These are phyloP conservation scores for Clupea harengus DNA, from an alignment of 2,113 vertebrate genomes.

Conservation along the genomic window DNA sequence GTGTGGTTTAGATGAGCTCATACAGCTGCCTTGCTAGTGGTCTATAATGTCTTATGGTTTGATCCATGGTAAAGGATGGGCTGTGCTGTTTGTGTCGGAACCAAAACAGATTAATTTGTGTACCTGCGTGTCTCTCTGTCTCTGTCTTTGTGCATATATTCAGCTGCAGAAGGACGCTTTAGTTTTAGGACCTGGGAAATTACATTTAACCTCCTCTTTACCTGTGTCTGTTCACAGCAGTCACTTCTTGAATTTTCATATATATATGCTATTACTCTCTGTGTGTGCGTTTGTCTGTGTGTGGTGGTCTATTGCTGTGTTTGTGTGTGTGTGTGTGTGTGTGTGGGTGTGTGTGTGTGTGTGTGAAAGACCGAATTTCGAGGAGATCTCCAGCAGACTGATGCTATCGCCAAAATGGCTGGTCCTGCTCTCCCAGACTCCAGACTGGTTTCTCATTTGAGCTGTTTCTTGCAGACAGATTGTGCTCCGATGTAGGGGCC, in stretches of 20 bases:
- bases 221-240: background rate
- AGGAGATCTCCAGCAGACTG: background rate
- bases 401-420: slow-evolving; percentile 11
- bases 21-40: background rate
- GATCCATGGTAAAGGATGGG: background rate
- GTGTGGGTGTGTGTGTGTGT: background rate
- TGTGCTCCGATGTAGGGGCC: background rate
- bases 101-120: background rate
- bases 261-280: background rate
- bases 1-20: background rate
- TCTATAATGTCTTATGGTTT: background rate
- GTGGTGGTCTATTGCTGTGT: background rate
- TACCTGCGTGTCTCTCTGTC: background rate
- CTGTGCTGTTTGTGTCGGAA: background rate
- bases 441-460: background rate
- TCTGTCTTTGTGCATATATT: background rate
- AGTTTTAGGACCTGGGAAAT: background rate
- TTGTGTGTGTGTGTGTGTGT: background rate
- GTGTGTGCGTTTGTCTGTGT: background rate
- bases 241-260: background rate
- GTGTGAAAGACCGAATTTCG: background rate
- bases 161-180: background rate
- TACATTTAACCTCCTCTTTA: background rate
- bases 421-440: background rate
- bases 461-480: background rate